phyloP scores from a whole-genome alignment of 2,888 invertebrate genomes.

The Ophion slaviceki region DNA sequence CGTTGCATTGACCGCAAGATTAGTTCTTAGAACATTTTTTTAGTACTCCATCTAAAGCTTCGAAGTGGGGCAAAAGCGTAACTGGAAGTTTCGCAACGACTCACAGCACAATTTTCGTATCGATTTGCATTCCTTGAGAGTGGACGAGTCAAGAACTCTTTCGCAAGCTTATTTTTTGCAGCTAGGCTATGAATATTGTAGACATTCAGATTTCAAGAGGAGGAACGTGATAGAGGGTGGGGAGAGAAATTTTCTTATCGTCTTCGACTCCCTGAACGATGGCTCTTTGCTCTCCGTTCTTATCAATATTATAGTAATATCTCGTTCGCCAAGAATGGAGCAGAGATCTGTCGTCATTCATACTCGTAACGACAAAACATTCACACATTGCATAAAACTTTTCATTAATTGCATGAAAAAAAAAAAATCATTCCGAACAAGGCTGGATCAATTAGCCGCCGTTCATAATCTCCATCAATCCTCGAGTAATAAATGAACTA shows the following conservation, averaged over 20 bases:
- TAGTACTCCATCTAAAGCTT: too few relatives aligned
- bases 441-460: background rate
- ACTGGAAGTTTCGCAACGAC: too few relatives aligned
- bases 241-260: constrained; percentile 48
- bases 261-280: constrained; percentile 47
- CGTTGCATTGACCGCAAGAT: too few relatives aligned
- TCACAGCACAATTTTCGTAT: too few relatives aligned
- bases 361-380: constrained; percentile 6
- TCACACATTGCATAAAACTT: background rate
- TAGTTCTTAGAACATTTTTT: too few relatives aligned
- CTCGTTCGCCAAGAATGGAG: constrained; percentile 33
- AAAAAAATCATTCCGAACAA: too few relatives aligned
- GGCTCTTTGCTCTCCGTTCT: constrained; percentile 63
- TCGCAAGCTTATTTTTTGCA: constrained; percentile 9
- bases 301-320: constrained; percentile 53
- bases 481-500: too few relatives aligned
- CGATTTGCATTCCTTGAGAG: background rate
- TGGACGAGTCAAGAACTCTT: background rate
- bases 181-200: constrained; percentile 29
- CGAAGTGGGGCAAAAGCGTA: too few relatives aligned
- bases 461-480: too few relatives aligned
- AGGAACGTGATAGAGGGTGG: constrained; percentile 5
- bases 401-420: background rate
- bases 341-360: constrained; percentile 12
- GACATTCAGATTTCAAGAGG: background rate